Conservation (phyloP, 2,888 invertebrate genomes). For the Eupithecia abbreviata region DNA sequence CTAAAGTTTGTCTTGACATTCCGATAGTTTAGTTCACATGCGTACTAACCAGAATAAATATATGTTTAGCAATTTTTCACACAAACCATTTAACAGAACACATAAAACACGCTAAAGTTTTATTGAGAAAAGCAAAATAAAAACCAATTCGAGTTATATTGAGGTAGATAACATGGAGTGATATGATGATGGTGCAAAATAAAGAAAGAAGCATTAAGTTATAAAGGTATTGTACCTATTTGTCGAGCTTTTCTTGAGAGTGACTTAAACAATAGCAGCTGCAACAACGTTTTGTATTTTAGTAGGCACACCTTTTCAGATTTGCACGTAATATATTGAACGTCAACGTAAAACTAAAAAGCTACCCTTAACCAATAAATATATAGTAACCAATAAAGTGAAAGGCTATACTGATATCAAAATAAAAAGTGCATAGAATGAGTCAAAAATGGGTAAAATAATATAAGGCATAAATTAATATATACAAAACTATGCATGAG, state of each 20-base stretch:
- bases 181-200: conserved; percentile 56
- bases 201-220: conserved; percentile 69
- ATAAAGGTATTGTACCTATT: conserved; percentile 79
- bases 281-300: conserved; percentile 71
- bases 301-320: conserved; percentile 58
- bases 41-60: conserved; percentile 15
- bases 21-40: conserved; percentile 14
- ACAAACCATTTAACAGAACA: conserved; percentile 25
- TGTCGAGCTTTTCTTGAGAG: conserved; percentile 77
- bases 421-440: conserved; percentile 15
- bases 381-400: conserved; percentile 15
- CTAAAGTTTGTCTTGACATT: background rate
- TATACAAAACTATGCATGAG: background rate
- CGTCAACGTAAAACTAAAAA: background rate
- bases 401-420: conserved; percentile 5
- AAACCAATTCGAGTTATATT: conserved; percentile 15
- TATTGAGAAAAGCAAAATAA: conserved; percentile 33
- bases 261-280: conserved; percentile 84
- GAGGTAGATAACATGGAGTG: conserved; percentile 31
- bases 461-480: background rate
- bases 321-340: background rate
- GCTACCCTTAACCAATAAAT: conserved; percentile 12
- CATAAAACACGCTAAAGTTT: conserved; percentile 31
- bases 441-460: conserved; percentile 18
- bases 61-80: conserved; percentile 30